These are phyloP conservation scores for Anas platyrhynchos DNA, from an alignment of 2,113 vertebrate genomes.

Conservation along the genomic window DNA sequence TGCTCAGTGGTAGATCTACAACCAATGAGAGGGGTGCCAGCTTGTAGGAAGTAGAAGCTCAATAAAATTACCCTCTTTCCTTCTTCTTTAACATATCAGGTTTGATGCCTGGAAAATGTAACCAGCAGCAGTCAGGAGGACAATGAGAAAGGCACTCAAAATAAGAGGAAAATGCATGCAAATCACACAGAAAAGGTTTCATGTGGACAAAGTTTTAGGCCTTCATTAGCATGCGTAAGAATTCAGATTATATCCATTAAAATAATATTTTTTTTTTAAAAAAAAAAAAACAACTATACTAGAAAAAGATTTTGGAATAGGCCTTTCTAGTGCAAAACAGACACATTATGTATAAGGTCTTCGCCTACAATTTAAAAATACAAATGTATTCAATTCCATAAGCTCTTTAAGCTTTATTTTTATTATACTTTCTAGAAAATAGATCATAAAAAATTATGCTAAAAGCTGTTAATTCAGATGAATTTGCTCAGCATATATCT, in stretches of 20 bases:
- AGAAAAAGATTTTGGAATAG: not conserved
- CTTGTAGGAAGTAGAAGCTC: not conserved
- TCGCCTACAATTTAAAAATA: not conserved
- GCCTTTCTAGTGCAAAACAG: not conserved
- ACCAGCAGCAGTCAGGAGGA: slow-evolving; percentile 47
- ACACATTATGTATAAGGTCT: not conserved
- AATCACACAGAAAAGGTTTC: not conserved
- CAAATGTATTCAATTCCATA: not conserved
- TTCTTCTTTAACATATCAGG: slow-evolving; percentile 17
- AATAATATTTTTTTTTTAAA: not conserved
- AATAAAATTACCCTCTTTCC: slow-evolving; percentile 45
- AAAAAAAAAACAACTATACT: not conserved
- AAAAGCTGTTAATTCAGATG: not conserved
- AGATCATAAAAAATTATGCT: not conserved
- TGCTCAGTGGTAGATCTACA: not conserved
- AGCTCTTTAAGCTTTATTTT: not conserved
- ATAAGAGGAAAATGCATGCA: not conserved
- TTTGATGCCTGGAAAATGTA: slow-evolving; percentile 41
- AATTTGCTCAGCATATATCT: accelerated
- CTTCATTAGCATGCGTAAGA: not conserved
- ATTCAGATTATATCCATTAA: not conserved
- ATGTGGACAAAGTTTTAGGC: not conserved
- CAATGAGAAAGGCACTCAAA: not conserved
- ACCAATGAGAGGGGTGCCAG: slow-evolving; percentile 19
- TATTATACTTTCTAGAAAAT: not conserved